phyloP scores from a whole-genome alignment of 2,797 vertebrate species.

The Ptychobarbus kaznakovi region DNA sequence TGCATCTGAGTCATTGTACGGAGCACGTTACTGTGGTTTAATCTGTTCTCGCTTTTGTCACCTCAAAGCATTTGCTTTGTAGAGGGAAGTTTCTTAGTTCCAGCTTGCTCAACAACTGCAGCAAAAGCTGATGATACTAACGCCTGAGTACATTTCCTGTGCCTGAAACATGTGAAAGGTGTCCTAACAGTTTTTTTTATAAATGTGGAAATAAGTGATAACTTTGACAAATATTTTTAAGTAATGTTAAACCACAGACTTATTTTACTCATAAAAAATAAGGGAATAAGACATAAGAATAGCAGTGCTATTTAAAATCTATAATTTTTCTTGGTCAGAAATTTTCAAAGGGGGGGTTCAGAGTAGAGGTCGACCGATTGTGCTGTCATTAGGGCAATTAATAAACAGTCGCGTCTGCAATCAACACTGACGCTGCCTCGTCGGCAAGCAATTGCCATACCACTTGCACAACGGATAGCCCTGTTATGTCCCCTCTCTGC shows the following conservation, averaged over 20 bases:
- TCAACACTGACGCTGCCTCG: no score
- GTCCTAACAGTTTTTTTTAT: background rate
- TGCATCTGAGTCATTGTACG: slow-evolving; percentile 36
- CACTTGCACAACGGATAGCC: no score
- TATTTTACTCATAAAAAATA: background rate
- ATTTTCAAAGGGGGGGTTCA: background rate
- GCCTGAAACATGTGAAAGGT: background rate
- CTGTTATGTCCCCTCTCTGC: no score
- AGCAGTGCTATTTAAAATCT: background rate
- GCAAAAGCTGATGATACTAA: slow-evolving; percentile 13
- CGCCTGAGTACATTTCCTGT: background rate
- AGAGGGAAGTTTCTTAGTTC: slow-evolving; percentile 40
- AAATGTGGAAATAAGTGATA: background rate
- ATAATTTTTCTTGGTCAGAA: background rate
- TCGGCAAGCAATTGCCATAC: no score
- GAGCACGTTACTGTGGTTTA: slow-evolving; percentile 16
- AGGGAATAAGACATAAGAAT: background rate
- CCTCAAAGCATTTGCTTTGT: slow-evolving; percentile 14
- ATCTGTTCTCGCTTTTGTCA: slow-evolving; percentile 42
- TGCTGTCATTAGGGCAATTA: no score
- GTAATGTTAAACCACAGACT: background rate
- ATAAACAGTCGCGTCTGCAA: no score
- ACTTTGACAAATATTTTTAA: background rate
- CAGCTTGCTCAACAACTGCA: background rate
- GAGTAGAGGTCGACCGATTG: no score